phyloP scores from a whole-genome alignment of 1,140 invertebrate species.

The Steinernema khuongi region DNA sequence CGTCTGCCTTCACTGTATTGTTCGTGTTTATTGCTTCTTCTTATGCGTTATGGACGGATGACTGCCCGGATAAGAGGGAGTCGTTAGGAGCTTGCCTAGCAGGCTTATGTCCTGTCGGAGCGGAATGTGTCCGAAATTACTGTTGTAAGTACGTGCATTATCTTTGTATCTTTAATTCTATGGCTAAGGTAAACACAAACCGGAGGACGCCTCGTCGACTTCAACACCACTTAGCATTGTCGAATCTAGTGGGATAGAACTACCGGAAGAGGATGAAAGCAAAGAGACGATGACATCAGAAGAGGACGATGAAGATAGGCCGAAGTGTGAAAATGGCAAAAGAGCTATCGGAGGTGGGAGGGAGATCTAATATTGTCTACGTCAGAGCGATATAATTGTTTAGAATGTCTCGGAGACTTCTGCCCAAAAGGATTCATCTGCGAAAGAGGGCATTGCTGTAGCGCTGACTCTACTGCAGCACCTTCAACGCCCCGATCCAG shows the following conservation, averaged over 20 bases:
- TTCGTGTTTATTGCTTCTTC: background rate
- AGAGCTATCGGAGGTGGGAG: constrained; percentile 26
- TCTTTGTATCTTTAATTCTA: background rate
- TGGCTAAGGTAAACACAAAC: constrained; percentile 13
- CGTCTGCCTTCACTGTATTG: background rate
- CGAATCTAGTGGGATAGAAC: background rate
- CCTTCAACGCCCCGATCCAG: constrained; percentile 19
- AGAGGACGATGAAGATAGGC: constrained; percentile 22
- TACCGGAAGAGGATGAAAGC: background rate
- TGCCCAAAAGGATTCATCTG: constrained; percentile 35
- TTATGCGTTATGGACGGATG: background rate
- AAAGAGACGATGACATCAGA: background rate
- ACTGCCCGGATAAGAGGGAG: background rate
- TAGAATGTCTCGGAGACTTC: constrained; percentile 31
- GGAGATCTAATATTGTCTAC: background rate
- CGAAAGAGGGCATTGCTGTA: constrained; percentile 34
- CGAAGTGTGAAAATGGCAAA: constrained; percentile 24
- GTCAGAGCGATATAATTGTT: background rate
- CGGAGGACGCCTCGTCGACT: background rate
- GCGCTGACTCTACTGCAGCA: background rate
- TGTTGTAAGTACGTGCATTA: constrained; percentile 17
- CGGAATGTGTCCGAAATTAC: constrained; percentile 22
- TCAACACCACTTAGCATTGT: background rate
- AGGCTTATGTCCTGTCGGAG: constrained; percentile 22
- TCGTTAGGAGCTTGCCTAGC: constrained; percentile 17